Evolutionary conservation across 2,888 invertebrate species (phyloP).

Genomic region (Chaetoderma sp.): DNA sequence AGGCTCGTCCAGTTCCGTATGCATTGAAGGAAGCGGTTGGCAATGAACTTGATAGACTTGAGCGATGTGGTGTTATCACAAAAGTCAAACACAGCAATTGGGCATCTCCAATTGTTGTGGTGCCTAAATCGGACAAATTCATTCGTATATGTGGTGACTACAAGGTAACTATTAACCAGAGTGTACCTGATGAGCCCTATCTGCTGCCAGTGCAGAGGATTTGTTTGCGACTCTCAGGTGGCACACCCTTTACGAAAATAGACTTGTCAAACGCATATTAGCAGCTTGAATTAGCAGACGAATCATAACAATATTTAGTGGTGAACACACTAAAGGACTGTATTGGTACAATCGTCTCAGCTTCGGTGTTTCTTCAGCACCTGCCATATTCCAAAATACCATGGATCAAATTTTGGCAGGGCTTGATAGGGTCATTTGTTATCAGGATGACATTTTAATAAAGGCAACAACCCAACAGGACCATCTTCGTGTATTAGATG

Average conservation of each 20-base stretch:
- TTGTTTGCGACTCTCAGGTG: constrained; percentile 20
- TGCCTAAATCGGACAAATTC: constrained; percentile 22
- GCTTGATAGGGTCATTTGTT: constrained; percentile 21
- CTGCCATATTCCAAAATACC: constrained; percentile 33
- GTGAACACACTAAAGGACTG: constrained; percentile 42
- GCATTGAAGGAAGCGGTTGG: neutral
- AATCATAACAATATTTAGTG: constrained; percentile 22
- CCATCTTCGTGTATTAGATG: too few relatives aligned
- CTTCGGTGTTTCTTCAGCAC: constrained; percentile 33
- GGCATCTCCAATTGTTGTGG: constrained; percentile 34
- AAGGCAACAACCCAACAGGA: too few relatives aligned
- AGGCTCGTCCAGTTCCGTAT: constrained; percentile 1
- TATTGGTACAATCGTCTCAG: constrained; percentile 31
- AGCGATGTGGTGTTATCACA: neutral
- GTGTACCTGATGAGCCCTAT: constrained; percentile 20
- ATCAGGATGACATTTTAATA: constrained; percentile 43
- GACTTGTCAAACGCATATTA: constrained; percentile 38
- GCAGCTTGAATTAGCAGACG: constrained; percentile 37
- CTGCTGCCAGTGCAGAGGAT: constrained; percentile 30
- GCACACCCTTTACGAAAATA: constrained; percentile 31
- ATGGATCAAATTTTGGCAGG: constrained; percentile 40
- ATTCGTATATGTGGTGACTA: constrained; percentile 35
- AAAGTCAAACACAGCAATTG: constrained; percentile 8
- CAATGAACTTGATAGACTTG: neutral
- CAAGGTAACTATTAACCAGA: constrained; percentile 27